Base-by-base conservation (phyloP, 2,113 vertebrate genomes). In the Pristiophorus japonicus region DNA sequence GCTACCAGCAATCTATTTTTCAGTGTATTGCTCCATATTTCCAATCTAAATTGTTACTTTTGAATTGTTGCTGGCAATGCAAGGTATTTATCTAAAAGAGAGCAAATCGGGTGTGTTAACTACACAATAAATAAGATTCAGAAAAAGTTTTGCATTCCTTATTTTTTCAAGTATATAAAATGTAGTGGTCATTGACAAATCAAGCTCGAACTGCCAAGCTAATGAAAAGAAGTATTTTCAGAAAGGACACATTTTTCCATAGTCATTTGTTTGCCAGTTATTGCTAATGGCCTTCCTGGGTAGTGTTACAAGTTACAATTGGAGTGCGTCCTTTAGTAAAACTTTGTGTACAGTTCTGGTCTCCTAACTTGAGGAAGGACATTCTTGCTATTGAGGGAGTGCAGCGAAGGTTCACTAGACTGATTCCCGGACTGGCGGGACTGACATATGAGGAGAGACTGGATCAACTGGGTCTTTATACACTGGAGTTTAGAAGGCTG, bases 1-100 rank as follows among this genome's bases (percentile, higher is more conserved):
- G 96, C 63, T 96, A 84, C 59, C 62, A 45, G 70, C 94, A 84
- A 96, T 67, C 87, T 70, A 22, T 93, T 94, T 94, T 91, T 94
- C 42, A 47, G 42, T 94, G 93, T 14, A 24, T 47, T 94, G 66
- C 45, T 70, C 24, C 42, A 73, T 67, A 73, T 95, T 95, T 95
- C 73, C 95, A 91, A 95, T 91, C 84, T 70, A 65, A 70, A 95
- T 92, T 67, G 45, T 70, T n/a, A 67, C 27, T 88, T 87, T 96
- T 97, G 96, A 97, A 97, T 96, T 97, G 96, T 97, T 97, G 97
- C 97, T 97, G 97, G 97, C 97, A 97, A 96, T 96, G 97, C 97
- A 96, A 96, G 97, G 96, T 97, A 97, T 97, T 98, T 97, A 97
- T 98, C 98, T 98, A 97, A 97, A 70, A 73, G 24, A 42, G 18